Evolutionary conservation across 2,113 vertebrate species (phyloP), one percentile per base, ranked within the genome.

Genomic region (Cryptomyrus ogoouensis): DNA sequence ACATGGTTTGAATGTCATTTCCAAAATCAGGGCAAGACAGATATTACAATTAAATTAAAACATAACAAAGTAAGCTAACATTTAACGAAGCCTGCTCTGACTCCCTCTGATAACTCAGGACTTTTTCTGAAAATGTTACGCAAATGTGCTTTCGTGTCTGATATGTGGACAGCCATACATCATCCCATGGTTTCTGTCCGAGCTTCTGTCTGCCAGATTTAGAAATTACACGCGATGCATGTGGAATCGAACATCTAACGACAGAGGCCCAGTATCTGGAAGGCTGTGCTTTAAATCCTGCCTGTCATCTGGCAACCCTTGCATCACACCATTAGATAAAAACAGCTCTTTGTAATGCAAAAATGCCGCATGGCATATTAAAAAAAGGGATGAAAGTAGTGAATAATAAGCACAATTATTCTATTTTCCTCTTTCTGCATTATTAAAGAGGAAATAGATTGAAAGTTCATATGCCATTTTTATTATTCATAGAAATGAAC

Each of bases 401-500:
- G 92, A 92, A 93, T 91, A 89, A 93, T 93, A 93, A 89, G 90
- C 93, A 90, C 91, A 62, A 90, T 92, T 93, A 93, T 92, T 92
- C 93, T 91, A 92, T 95, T 94, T 92, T 91, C 91, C 56, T 91
- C 56, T 93, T 93, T 95, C 91, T 96, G 95, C 94, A 95, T 96
- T 96, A 96, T 96, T 95, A 94, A 95, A 93, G 93, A 94, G 91
- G 93, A 94, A 93, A 94, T 94, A 94, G 94, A 96, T 96, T 89
- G 96, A 96, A 95, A 94, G 96, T 96, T 95, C 94, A 96, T 94
- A 92, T 92, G 92, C 91, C 92, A 91, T 92, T 96, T 70, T 94
- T 96, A 96, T 96, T 96, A 96, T 96, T 96, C 94, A 95, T 96
- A 95, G 94, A 95, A 96, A 93, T 95, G 93, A 95, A 96, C 96